Evolutionary conservation across 2,113 vertebrate species (phyloP), one percentile per base, ranked within the genome.

Genomic region (Neogobius melanostomus): DNA sequence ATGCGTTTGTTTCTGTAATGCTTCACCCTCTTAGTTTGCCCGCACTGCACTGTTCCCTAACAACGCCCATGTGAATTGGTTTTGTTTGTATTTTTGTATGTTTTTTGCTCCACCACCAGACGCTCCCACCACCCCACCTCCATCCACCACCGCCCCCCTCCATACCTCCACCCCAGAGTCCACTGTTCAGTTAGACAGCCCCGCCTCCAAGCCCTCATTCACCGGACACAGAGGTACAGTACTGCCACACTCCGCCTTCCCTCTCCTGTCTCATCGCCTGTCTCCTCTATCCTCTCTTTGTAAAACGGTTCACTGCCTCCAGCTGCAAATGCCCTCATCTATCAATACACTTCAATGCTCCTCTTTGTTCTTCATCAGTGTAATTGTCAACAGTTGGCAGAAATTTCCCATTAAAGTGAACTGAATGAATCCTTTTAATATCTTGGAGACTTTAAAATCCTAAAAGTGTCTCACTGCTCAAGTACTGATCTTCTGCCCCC

Each of bases 181-280:
- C 92, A 95, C 95, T 89, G 93, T 91, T 92, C 91, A 93, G 92
- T 94, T 98, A 96, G 93, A 93, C 93, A 87, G 91, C 95, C 94
- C 92, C 91, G 93, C 92, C 93, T 93, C 92, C 93, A 93, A 95
- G 91, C 93, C 94, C 87, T 92, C 95, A 92, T 80, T 94, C 91
- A 93, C 93, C 90, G 95, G 90, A 95, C 82, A 88, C 85, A 92
- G 94, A 99, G 97, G 97, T 98, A 98, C 91, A 91, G 96, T 96
- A 98, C 91, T 76, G 76, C 83, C 78, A 73, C 71, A 49, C 66
- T 71, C 69, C 61, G 11, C 66, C 74, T 44, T 67, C 47, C 50
- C 74, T 52, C 75, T 53, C 12, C 36, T 43, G 8, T 60, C 59
- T 79, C 51, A 8, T 56, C 59, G 81, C 46, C 9, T 62, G 67